These are phyloP conservation scores for Dicyrtomina minuta DNA, from an alignment of 2,888 invertebrate genomes.

Conservation along the genomic window DNA sequence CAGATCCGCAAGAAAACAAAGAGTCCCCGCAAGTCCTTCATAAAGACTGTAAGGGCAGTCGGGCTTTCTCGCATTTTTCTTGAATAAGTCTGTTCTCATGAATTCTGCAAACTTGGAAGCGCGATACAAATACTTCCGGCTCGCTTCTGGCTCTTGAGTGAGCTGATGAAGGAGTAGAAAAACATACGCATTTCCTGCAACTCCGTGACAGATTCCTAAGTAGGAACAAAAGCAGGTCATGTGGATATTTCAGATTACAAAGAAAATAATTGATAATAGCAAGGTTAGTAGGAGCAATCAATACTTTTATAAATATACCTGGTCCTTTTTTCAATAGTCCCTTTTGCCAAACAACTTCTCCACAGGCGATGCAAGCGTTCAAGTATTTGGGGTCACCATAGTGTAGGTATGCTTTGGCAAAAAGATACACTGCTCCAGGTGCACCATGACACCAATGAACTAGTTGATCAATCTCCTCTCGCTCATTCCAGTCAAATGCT, in stretches of 20 bases:
- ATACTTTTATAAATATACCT: too few relatives aligned
- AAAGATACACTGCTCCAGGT: constrained; percentile 66
- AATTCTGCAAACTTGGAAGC: constrained; percentile 77
- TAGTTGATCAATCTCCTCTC: constrained; percentile 58
- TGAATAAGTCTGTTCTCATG: constrained; percentile 66
- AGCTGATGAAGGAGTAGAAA: constrained; percentile 74
- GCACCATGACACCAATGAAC: constrained; percentile 66
- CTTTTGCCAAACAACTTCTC: constrained; percentile 79
- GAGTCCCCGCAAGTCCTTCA: constrained; percentile 84
- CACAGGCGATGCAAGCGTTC: constrained; percentile 67
- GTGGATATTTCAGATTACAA: too few relatives aligned
- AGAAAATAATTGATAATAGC: too few relatives aligned
- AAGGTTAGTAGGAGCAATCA: too few relatives aligned
- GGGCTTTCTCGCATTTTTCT: constrained; percentile 69
- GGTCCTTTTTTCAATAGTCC: constrained; percentile 84
- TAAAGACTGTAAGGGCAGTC: constrained; percentile 80
- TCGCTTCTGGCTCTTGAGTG: constrained; percentile 69
- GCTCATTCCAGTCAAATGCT: too few relatives aligned
- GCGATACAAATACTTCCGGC: constrained; percentile 69
- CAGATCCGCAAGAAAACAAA: constrained; percentile 78
- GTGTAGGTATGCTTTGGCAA: constrained; percentile 75
- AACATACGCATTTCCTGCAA: constrained; percentile 81
- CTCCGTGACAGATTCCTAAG: constrained; percentile 77
- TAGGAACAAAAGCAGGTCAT: constrained; percentile 23
- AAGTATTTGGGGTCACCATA: constrained; percentile 75